A percentile compares a stretch with the other conserved stretches of the same genome.
phyloP scores from a whole-genome alignment of 1,140 invertebrate species.

The Lerema accius region DNA sequence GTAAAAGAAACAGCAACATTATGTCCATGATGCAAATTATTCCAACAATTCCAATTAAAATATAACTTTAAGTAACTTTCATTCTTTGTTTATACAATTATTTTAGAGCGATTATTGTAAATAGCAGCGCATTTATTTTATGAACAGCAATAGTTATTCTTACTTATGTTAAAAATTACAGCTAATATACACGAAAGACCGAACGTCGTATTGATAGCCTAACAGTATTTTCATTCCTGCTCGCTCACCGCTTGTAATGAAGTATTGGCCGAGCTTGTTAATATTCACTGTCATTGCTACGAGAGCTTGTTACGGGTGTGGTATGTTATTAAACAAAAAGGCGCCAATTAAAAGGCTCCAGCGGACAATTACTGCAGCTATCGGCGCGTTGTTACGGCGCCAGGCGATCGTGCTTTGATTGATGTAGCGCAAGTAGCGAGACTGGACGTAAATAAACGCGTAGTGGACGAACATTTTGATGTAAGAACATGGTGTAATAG shows the following conservation, averaged over 20 bases:
- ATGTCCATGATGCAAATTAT: no score
- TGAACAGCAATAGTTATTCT: no score
- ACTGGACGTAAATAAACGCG: background rate
- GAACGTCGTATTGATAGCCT: no score
- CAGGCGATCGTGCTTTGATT: slow-evolving; percentile 35
- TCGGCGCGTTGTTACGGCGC: slow-evolving; percentile 42
- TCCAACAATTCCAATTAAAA: no score
- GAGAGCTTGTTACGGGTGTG: slow-evolving; percentile 28
- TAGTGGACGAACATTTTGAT: background rate
- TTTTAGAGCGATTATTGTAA: no score
- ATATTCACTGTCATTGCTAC: slow-evolving; percentile 35
- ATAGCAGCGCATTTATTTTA: no score
- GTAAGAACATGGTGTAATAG: background rate
- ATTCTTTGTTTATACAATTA: no score
- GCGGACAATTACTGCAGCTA: slow-evolving; percentile 49
- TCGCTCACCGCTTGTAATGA: background rate
- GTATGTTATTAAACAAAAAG: slow-evolving; percentile 62
- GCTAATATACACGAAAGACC: no score
- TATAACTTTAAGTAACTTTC: no score
- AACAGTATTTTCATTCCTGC: no score
- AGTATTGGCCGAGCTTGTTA: slow-evolving; percentile 5
- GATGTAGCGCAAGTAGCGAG: slow-evolving; percentile 1
- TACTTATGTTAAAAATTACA: no score
- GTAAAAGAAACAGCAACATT: no score
- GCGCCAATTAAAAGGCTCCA: slow-evolving; percentile 60